Conservation (phyloP, 35 echinoderm and acorn worm genomes). For the Diadema setosum region DNA sequence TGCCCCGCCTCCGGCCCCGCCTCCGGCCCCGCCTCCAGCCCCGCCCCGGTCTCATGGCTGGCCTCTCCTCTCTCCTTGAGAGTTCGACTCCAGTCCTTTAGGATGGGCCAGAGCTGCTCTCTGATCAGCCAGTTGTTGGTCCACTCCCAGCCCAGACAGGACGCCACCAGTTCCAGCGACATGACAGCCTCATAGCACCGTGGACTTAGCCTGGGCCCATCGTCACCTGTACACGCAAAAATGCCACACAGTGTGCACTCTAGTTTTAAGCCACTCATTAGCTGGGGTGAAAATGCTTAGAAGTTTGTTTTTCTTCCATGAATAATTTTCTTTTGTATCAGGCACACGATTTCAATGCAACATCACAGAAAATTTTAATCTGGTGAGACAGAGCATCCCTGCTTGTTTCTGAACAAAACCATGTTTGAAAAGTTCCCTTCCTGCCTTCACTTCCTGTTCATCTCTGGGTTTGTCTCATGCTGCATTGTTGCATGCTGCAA, state of each 20-base stretch:
- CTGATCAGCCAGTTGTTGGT: constrained; percentile 59
- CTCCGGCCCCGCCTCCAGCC: not conserved
- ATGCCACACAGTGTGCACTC: too few species aligned
- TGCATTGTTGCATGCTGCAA: too few species aligned
- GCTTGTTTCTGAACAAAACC: too few species aligned
- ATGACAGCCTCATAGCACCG: constrained; percentile 44
- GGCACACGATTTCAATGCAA: too few species aligned
- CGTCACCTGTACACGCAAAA: not conserved
- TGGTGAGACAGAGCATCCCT: too few species aligned
- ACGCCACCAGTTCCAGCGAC: constrained; percentile 32
- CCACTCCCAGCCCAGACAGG: constrained; percentile 56
- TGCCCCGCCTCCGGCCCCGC: not conserved
- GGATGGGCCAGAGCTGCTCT: constrained; percentile 47
- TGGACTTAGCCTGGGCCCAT: not conserved
- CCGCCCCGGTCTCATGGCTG: not conserved
- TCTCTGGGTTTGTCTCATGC: too few species aligned
- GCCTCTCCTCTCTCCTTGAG: not conserved
- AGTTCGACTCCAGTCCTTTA: constrained; percentile 50
- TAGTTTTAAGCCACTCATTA: not conserved
- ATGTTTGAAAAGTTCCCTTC: too few species aligned
- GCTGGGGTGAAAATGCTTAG: too few species aligned
- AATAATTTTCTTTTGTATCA: too few species aligned
- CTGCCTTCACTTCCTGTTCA: too few species aligned
- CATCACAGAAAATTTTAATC: too few species aligned
- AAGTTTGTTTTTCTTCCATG: too few species aligned